phyloP scores from a whole-genome alignment of 2,888 invertebrate genomes.

The Andrena camellia region DNA sequence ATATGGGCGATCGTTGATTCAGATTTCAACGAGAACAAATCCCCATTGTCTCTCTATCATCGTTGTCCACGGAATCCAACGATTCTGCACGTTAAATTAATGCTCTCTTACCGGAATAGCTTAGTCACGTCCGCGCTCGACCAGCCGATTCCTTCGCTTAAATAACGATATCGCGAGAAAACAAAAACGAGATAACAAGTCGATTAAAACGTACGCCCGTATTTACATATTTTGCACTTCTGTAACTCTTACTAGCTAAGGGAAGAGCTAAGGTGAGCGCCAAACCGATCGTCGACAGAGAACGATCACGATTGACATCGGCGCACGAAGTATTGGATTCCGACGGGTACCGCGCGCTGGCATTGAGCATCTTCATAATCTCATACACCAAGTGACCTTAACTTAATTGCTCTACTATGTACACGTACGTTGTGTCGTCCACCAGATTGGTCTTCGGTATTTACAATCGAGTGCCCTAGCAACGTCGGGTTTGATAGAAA shows the following conservation, averaged over 20 bases:
- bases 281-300: constrained; percentile 1
- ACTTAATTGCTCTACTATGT: constrained; percentile 59
- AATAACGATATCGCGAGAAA: constrained; percentile 1
- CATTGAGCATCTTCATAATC: constrained; percentile 66
- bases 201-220: constrained; percentile 35
- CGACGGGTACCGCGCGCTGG: constrained; percentile 13
- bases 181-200: constrained; percentile 19
- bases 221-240: constrained; percentile 49
- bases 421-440: constrained; percentile 32
- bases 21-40: constrained; percentile 7
- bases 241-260: constrained; percentile 10
- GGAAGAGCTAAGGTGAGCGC: constrained; percentile 7
- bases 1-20: background rate
- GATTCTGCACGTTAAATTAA: constrained; percentile 9
- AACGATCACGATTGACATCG: constrained; percentile 20
- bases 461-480: constrained; percentile 25
- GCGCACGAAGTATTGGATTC: background rate
- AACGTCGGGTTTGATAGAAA: constrained; percentile 38
- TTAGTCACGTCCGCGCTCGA: background rate
- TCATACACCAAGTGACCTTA: constrained; percentile 52
- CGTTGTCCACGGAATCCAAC: background rate
- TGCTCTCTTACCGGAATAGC: background rate
- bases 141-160: background rate
- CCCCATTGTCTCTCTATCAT: background rate
- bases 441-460: constrained; percentile 24